A percentile compares a stretch with the other conserved stretches of the same genome.
Conservation (phyloP, 2,113 vertebrate species). For the Thinocorus orbignyianus region DNA sequence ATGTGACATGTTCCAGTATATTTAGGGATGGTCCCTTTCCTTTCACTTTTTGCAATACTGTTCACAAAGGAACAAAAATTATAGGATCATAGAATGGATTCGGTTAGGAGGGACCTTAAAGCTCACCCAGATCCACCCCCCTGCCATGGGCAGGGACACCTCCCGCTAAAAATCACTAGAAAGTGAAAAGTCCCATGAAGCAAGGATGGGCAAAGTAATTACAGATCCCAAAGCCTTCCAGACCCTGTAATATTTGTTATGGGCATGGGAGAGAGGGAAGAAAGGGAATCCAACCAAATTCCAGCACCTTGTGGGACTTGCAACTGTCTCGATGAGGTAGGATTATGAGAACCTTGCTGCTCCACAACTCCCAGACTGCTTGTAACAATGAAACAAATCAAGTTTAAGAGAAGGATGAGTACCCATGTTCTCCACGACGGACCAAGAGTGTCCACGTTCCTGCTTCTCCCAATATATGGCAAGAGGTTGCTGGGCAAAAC, state of each 20-base stretch:
- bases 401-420: not conserved
- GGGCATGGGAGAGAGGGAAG: not conserved
- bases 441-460: not conserved
- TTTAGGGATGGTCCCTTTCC: no score
- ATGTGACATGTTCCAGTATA: accelerated
- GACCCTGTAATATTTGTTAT: not conserved
- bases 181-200: not conserved
- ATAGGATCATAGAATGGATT: not conserved
- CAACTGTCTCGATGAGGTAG: not conserved
- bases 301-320: not conserved
- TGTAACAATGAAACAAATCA: not conserved
- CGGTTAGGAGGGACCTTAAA: not conserved
- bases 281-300: not conserved
- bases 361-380: not conserved
- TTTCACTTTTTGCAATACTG: not conserved
- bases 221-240: not conserved
- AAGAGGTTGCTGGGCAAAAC: not conserved
- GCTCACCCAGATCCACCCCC: not conserved
- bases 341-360: not conserved
- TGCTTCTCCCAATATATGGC: not conserved
- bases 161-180: not conserved
- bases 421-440: not conserved
- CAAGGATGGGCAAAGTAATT: not conserved
- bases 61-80: not conserved
- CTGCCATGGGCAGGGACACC: not conserved